Evolutionary conservation across 2,113 vertebrate species (phyloP).

Genomic region (Esox niger): DNA sequence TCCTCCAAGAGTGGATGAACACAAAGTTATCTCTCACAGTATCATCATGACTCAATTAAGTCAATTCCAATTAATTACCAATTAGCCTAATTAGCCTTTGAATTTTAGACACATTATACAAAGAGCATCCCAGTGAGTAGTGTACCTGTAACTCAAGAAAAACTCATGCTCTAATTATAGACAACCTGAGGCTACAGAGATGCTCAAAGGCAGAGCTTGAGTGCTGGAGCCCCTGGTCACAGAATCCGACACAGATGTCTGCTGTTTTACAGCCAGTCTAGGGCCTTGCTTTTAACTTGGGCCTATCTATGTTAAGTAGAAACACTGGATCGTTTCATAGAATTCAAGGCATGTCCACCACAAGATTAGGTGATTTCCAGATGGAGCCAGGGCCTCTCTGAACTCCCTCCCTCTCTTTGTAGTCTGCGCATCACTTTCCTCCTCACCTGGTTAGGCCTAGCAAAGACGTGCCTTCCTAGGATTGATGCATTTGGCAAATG

Average conservation of each 20-base stretch:
- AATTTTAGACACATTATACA: conserved; percentile 54
- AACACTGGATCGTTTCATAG: neutral
- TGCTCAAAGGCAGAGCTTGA: conserved; percentile 37
- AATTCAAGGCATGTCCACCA: too few relatives aligned
- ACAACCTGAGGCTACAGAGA: conserved; percentile 15
- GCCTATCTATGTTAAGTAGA: conserved; percentile 29
- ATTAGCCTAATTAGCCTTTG: conserved; percentile 68
- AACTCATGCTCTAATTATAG: conserved; percentile 46
- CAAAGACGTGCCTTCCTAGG: too few relatives aligned
- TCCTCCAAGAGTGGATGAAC: too few relatives aligned
- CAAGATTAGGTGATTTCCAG: neutral
- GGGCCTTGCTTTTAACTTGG: conserved; percentile 40
- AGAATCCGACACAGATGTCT: conserved; percentile 30
- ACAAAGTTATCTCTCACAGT: too few relatives aligned
- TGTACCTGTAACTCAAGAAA: conserved; percentile 34
- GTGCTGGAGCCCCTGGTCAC: conserved; percentile 48
- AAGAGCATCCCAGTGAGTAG: conserved; percentile 36
- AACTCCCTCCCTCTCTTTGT: neutral
- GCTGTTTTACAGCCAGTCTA: neutral
- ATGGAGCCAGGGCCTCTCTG: neutral
- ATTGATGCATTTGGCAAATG: too few relatives aligned
- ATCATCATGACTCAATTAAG: too few relatives aligned
- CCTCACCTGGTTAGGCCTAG: neutral
- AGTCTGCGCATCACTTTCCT: neutral
- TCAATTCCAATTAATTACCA: conserved; percentile 28